A percentile compares a stretch with the other conserved stretches of the same genome.
These are phyloP conservation scores for Tenrec ecaudatus DNA, from an alignment of 2,113 vertebrate species.

Conservation along the genomic window DNA sequence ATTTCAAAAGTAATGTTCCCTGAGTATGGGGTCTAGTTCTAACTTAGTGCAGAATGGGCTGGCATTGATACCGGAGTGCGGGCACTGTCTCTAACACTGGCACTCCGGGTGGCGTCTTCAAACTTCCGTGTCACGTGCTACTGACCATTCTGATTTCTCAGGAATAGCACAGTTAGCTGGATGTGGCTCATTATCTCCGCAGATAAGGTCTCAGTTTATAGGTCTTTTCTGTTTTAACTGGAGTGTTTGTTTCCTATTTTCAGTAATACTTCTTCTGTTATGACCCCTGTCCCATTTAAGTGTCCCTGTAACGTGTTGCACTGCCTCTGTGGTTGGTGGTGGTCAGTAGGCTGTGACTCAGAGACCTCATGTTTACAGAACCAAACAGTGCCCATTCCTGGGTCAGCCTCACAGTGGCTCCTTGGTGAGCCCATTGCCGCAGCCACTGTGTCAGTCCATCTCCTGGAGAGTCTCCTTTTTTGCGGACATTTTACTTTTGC, in stretches of 20 bases:
- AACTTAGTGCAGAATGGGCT: background rate
- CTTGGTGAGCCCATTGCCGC: no score
- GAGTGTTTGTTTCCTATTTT: background rate
- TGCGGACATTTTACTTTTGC: no score
- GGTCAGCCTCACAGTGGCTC: no score
- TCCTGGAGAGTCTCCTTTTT: no score
- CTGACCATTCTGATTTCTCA: background rate
- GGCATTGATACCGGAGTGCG: background rate
- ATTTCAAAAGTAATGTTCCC: slow-evolving; percentile 33
- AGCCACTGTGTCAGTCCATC: no score
- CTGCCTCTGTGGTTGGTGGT: no score
- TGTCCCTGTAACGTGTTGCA: background rate
- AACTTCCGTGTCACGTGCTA: background rate
- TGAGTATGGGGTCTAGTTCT: background rate
- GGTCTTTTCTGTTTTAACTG: background rate
- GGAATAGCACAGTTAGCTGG: background rate
- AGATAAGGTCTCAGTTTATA: background rate
- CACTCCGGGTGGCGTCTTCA: background rate
- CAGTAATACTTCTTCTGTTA: background rate
- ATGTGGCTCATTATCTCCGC: background rate
- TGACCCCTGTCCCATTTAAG: background rate
- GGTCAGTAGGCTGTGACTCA: no score
- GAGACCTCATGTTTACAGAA: no score
- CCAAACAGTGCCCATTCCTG: no score
- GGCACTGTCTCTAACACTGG: background rate